Base-by-base conservation (phyloP, 2,888 invertebrate genomes). In the Steinernema carpocapsae region DNA sequence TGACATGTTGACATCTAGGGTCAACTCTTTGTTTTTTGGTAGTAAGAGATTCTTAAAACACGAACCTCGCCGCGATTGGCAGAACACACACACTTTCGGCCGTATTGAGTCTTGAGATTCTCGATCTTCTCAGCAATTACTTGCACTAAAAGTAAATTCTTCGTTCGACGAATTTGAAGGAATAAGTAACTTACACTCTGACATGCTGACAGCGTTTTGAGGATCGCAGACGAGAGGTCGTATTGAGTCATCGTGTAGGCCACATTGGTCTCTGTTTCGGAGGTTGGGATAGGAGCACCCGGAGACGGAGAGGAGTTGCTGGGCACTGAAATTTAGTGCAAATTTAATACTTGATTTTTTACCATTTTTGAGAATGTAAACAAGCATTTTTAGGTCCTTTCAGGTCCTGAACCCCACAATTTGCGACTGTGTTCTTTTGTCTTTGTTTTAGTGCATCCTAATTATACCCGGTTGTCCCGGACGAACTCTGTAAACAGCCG, bases 161-260 rank as follows among this genome's bases (percentile, higher is more conserved):
- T 2, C 14, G 4, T 3, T 48, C 17, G 17, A 64, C 7, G 32
- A 32, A 32, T 17, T 29, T 1, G 2, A 32, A 64, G 37, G 37
- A 48, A 14, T 4, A 14, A 48, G 32, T 43, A 45, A 52, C 48
- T 70, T 59, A 80, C 79, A 73, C 71, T 79, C 79, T 24, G 77
- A 76, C 79, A 79, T 80, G 73, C 75, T 75, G 19, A 79, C 71
- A n/a, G 74, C 77, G 37, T 74, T 76, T 22, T 76, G 76, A 24
- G 79, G 79, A 46, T 79, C 79, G 64, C 79, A 79, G 42, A 79
- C 79, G 59, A 73, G 48, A 19, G 73, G 64, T n/a, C 74, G 51
- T 48, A 70, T 52, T 22, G 76, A 51, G 56, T 72, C 72, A 24
- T 76, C 76, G 26, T 76, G 73, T 10, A 74, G 51, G 19, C 71